A percentile compares a stretch with the other conserved stretches of the same genome.
phyloP scores from a whole-genome alignment of 2,797 vertebrate genomes.

The Peromyscus attwateri region DNA sequence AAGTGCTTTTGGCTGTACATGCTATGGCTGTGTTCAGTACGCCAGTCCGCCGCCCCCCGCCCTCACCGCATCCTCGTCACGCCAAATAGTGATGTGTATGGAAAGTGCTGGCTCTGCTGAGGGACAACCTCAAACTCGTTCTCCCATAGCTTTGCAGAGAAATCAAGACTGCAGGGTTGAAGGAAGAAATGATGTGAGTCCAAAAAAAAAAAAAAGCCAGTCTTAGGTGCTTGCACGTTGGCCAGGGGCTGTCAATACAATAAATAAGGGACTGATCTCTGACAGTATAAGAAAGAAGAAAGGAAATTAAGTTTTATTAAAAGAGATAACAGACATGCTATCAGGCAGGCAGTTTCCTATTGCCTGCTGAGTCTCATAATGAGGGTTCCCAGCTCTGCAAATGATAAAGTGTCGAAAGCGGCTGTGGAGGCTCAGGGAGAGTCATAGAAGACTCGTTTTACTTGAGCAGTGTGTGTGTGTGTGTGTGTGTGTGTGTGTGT shows the following conservation, averaged over 20 bases:
- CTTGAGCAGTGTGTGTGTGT: conserved; percentile 65
- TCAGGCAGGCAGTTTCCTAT: conserved; percentile 82
- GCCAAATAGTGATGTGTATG: conserved; percentile 49
- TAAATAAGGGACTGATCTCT: conserved; percentile 73
- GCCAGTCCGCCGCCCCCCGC: not conserved
- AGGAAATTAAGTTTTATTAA: conserved; percentile 88
- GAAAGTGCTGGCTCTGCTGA: conserved; percentile 26
- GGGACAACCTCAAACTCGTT: not conserved
- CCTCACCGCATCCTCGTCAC: not conserved
- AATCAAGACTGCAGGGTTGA: not conserved
- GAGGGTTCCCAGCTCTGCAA: conserved; percentile 81
- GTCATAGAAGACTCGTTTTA: conserved; percentile 71
- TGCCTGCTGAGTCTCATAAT: conserved; percentile 84
- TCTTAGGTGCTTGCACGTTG: conserved; percentile 48
- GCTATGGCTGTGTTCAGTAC: not conserved
- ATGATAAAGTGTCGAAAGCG: conserved; percentile 79
- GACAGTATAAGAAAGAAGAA: conserved; percentile 76
- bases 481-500: not conserved
- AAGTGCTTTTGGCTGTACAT: conserved; percentile 7
- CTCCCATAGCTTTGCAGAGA: not conserved
- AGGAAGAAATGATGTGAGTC: conserved; percentile 51
- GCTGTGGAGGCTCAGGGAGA: conserved; percentile 66
- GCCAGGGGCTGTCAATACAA: conserved; percentile 65
- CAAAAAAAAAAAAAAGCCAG: not conserved
- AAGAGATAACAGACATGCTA: conserved; percentile 85